Percentiles rank a stretch among this genome's conserved stretches.
These are phyloP conservation scores for Brachyalestes nurse DNA, from an alignment of 2,797 vertebrate genomes.

Conservation along the genomic window DNA sequence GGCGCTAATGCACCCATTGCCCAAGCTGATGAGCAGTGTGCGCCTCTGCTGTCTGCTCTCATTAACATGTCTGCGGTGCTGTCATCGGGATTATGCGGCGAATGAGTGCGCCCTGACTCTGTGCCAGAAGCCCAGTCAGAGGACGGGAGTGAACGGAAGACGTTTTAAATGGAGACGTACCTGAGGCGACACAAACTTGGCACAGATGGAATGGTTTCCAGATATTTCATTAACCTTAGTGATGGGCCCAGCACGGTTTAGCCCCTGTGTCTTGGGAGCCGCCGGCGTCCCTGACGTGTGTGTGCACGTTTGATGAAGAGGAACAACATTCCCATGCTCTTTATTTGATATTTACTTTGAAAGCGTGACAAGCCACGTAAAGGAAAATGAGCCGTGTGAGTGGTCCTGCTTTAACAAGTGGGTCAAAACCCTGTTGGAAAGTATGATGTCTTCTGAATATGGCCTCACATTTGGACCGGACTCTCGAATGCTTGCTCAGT, in stretches of 20 bases:
- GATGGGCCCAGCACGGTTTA: slow-evolving; percentile 28
- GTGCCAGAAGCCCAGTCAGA: slow-evolving; percentile 67
- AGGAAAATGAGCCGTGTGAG: slow-evolving; percentile 20
- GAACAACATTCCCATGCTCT: not conserved
- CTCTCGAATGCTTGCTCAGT: slow-evolving; percentile 10
- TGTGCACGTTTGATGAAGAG: not conserved
- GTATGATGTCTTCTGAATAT: slow-evolving; percentile 20
- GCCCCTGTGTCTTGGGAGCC: not conserved
- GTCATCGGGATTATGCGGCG: slow-evolving; percentile 70
- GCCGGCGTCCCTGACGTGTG: not conserved
- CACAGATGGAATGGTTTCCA: slow-evolving; percentile 76
- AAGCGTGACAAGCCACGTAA: slow-evolving; percentile 22
- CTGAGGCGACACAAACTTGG: slow-evolving; percentile 82
- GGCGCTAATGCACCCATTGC: slow-evolving; percentile 31
- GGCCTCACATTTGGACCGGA: slow-evolving; percentile 10
- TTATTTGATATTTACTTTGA: slow-evolving; percentile 32
- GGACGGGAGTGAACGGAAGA: slow-evolving; percentile 64
- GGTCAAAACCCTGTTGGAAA: slow-evolving; percentile 31
- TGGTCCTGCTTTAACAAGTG: slow-evolving; percentile 26
- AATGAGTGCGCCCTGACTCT: slow-evolving; percentile 62
- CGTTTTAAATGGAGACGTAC: slow-evolving; percentile 76
- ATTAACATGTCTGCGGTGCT: slow-evolving; percentile 64
- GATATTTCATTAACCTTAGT: slow-evolving; percentile 78
- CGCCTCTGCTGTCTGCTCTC: slow-evolving; percentile 46
- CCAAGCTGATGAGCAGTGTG: slow-evolving; percentile 39